Evolutionary conservation across 2,797 vertebrate genomes (phyloP).

Genomic region (Morus bassanus): DNA sequence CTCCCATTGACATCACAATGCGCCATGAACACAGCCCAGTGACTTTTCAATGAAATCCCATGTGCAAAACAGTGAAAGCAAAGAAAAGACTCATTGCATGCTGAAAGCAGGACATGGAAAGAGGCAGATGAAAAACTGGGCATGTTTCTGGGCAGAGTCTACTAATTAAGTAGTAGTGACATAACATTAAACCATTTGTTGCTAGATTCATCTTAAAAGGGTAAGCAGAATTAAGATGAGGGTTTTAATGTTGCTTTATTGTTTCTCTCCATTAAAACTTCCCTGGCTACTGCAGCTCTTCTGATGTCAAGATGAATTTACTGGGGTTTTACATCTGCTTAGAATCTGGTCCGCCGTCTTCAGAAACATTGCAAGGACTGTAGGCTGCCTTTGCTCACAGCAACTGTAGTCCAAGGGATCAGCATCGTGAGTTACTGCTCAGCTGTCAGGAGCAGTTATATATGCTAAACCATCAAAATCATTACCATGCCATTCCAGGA

Average conservation of each 20-base stretch:
- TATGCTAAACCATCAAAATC: neutral
- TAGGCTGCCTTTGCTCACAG: neutral
- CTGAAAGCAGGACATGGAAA: neutral
- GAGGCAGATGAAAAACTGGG: neutral
- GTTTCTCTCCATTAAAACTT: neutral
- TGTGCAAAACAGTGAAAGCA: neutral
- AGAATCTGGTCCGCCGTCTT: neutral
- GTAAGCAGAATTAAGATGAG: neutral
- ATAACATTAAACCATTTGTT: neutral
- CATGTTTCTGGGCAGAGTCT: neutral
- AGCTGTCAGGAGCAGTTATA: neutral
- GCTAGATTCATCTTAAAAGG: neutral
- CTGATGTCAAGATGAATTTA: neutral
- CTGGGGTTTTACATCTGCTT: neutral
- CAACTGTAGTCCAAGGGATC: neutral
- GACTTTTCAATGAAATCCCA: neutral
- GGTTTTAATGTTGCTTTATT: neutral
- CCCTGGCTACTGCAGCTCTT: neutral
- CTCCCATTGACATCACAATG: neutral
- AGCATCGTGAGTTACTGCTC: neutral
- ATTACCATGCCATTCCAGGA: neutral
- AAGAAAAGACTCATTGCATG: neutral
- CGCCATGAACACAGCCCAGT: neutral
- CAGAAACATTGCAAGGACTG: neutral
- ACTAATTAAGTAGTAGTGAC: neutral